Conservation (phyloP, 2,888 invertebrate genomes). For the Gymnoscelis rufifasciata region DNA sequence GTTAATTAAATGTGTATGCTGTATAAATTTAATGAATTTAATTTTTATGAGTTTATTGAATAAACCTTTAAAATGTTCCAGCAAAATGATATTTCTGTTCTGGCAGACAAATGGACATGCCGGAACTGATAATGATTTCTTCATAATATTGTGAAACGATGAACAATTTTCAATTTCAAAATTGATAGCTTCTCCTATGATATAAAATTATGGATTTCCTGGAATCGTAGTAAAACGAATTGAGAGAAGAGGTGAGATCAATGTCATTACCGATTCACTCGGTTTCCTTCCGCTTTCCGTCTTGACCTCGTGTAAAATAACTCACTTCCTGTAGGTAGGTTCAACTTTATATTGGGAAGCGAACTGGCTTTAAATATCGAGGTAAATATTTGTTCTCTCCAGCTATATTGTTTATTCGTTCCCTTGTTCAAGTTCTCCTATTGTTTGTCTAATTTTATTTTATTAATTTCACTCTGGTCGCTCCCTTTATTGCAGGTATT, state of each 20-base stretch:
- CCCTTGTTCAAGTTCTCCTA: constrained; percentile 18
- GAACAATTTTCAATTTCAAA: too few species aligned
- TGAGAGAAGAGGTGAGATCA: constrained; percentile 4
- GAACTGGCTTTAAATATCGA: constrained; percentile 21
- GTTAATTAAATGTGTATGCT: too few species aligned
- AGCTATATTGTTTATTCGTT: constrained; percentile 25
- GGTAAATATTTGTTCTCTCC: constrained; percentile 16
- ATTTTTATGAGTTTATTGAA: too few species aligned
- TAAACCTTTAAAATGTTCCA: too few species aligned
- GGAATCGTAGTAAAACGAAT: background rate
- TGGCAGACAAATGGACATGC: too few species aligned
- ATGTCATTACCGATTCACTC: constrained; percentile 21
- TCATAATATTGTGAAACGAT: too few species aligned
- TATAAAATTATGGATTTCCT: background rate
- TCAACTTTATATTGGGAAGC: constrained; percentile 13
- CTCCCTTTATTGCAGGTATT: background rate
- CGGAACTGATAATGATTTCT: too few species aligned
- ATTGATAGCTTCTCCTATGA: too few species aligned
- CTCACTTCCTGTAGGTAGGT: constrained; percentile 16
- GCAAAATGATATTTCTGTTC: too few species aligned
- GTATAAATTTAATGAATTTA: too few species aligned
- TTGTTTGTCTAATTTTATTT: constrained; percentile 21
- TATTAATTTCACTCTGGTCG: constrained; percentile 13
- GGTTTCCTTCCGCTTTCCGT: constrained; percentile 18
- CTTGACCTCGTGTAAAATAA: constrained; percentile 25